A percentile compares a stretch with the other conserved stretches of the same genome.
phyloP scores from a whole-genome alignment of 2,888 invertebrate genomes.

The Carpatolechia fugitivella region DNA sequence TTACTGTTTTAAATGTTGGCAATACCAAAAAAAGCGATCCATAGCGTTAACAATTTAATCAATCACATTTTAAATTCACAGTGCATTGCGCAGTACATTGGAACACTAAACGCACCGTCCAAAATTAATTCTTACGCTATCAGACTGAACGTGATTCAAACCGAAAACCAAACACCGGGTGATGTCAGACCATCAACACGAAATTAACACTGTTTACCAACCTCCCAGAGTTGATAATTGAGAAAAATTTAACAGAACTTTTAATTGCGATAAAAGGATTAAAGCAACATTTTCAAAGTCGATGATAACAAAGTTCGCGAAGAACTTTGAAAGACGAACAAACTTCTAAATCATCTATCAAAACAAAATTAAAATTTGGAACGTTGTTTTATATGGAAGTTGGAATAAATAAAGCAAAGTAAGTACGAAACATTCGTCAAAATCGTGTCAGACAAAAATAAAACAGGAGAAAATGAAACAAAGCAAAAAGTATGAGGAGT shows the following conservation, averaged over 20 bases:
- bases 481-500: conserved; percentile 13
- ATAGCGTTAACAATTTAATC: conserved; percentile 26
- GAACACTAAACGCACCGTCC: conserved; percentile 28
- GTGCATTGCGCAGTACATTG: conserved; percentile 14
- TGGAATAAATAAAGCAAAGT: neutral
- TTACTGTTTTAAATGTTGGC: conserved; percentile 41
- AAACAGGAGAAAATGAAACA: conserved; percentile 6
- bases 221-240: conserved; percentile 44
- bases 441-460: conserved; percentile 11
- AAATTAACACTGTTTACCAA: conserved; percentile 53
- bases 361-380: neutral
- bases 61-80: neutral
- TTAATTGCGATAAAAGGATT: conserved; percentile 30
- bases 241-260: conserved; percentile 30
- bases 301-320: neutral
- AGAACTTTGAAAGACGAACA: neutral
- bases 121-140: conserved; percentile 44
- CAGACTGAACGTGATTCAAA: conserved; percentile 50
- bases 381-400: neutral
- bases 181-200: conserved; percentile 58
- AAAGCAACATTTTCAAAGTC: conserved; percentile 13
- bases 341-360: neutral
- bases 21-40: conserved; percentile 39
- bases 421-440: conserved; percentile 5
- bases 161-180: conserved; percentile 48